phyloP scores from a whole-genome alignment of 1,140 invertebrate genomes.

The Muscidifurax raptorellus region DNA sequence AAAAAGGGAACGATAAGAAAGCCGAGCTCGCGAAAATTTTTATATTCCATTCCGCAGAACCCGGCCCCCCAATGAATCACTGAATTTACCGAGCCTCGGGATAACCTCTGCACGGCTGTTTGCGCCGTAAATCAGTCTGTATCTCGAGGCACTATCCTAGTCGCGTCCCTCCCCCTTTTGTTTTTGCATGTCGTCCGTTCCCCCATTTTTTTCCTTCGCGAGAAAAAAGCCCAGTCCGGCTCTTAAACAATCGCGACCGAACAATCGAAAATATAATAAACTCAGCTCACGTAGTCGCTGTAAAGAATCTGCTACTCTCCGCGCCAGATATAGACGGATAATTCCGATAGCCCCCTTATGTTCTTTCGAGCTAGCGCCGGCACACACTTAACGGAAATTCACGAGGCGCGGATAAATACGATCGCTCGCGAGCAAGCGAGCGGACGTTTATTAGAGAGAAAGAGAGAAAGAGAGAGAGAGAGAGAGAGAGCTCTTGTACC shows the following conservation, averaged over 20 bases:
- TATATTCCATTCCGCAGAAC: constrained; percentile 17
- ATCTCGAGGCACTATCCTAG: constrained; percentile 57
- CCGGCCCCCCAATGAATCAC: constrained; percentile 42
- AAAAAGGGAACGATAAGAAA: constrained; percentile 7
- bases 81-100: constrained; percentile 60
- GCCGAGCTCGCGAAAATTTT: constrained; percentile 11
- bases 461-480: too few relatives aligned
- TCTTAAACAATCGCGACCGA: neutral
- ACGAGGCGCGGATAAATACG: neutral
- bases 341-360: neutral
- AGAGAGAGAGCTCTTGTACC: too few relatives aligned
- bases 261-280: neutral
- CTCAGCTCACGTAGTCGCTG: neutral
- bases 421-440: neutral
- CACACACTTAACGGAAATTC: neutral
- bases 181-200: too few relatives aligned
- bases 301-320: too few relatives aligned
- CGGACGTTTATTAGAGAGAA: neutral
- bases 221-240: neutral
- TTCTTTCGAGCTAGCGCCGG: neutral
- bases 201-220: neutral
- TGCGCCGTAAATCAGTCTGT: constrained; percentile 69
- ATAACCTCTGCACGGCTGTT: constrained; percentile 66
- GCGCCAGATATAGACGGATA: neutral
- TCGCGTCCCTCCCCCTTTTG: neutral